A percentile compares a stretch with the other conserved stretches of the same genome.
These are phyloP conservation scores for Drosophila eugracilis DNA, from an alignment of 1,140 invertebrate genomes.

Conservation along the genomic window DNA sequence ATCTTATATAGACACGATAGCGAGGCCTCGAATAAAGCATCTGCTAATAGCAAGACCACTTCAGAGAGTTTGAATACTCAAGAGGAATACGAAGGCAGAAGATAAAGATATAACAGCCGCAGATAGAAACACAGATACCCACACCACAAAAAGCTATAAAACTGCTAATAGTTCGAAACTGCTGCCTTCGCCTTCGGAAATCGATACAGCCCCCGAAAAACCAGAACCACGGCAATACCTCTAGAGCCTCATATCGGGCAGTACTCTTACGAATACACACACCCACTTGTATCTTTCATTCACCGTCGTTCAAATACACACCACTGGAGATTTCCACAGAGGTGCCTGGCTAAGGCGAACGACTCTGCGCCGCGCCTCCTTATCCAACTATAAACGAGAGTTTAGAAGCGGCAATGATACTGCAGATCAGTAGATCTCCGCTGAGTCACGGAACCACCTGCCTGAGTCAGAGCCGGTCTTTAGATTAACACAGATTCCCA, in stretches of 20 bases:
- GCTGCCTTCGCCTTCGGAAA: constrained; percentile 69
- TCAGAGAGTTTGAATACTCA: constrained; percentile 58
- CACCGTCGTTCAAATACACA: constrained; percentile 27
- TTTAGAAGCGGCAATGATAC: constrained; percentile 4
- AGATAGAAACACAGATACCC: constrained; percentile 23
- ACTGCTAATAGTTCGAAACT: constrained; percentile 49
- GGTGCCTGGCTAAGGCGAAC: constrained; percentile 52
- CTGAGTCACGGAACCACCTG: constrained; percentile 45
- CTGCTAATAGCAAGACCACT: constrained; percentile 40
- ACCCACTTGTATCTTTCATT: constrained; percentile 13
- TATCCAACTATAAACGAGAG: constrained; percentile 3
- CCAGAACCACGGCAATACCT: constrained; percentile 53
- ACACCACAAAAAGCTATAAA: constrained; percentile 9
- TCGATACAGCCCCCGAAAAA: constrained; percentile 65
- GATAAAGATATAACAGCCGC: constrained; percentile 12
- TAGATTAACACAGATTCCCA: constrained; percentile 42
- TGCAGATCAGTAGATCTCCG: neutral
- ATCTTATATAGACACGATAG: constrained; percentile 37
- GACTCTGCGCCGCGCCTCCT: constrained; percentile 31
- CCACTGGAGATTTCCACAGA: constrained; percentile 42
- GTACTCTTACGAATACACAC: constrained; percentile 16
- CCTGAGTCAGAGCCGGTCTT: constrained; percentile 71
- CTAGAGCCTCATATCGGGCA: constrained; percentile 55
- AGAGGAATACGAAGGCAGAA: constrained; percentile 37
- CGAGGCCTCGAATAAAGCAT: constrained; percentile 43